Evolutionary conservation across 2,888 invertebrate species (phyloP).

Genomic region (Crioceris asparagi): DNA sequence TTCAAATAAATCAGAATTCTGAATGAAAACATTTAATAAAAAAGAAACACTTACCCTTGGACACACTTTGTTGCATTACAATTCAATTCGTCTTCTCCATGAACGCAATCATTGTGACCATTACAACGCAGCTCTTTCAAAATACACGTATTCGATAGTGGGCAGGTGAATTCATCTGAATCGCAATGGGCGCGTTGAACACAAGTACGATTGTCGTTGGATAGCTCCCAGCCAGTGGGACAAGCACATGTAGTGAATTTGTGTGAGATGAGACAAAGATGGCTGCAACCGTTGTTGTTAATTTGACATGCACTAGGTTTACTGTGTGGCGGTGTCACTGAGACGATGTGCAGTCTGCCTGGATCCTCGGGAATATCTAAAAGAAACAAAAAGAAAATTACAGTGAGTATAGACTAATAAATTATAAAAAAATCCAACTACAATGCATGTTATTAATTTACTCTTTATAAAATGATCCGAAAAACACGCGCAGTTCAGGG

Average conservation of each 20-base stretch:
- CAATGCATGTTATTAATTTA: background rate
- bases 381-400: slow-evolving; percentile 6
- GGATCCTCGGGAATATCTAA: slow-evolving; percentile 27
- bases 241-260: slow-evolving; percentile 45
- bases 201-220: slow-evolving; percentile 47
- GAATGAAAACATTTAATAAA: no score
- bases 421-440: slow-evolving; percentile 2
- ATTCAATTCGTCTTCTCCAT: slow-evolving; percentile 35
- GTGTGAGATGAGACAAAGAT: slow-evolving; percentile 53
- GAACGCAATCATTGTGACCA: slow-evolving; percentile 30
- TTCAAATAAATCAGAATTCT: no score
- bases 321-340: slow-evolving; percentile 35
- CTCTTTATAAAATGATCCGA: no score
- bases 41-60: background rate
- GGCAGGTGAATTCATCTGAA: slow-evolving; percentile 35
- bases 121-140: slow-evolving; percentile 29
- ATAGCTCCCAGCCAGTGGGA: slow-evolving; percentile 52
- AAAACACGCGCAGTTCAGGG: no score
- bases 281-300: slow-evolving; percentile 55
- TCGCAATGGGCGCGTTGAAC: slow-evolving; percentile 41
- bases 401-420: background rate
- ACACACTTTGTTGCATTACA: slow-evolving; percentile 22
- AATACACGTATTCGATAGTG: slow-evolving; percentile 40
- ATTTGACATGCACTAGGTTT: slow-evolving; percentile 48
- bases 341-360: slow-evolving; percentile 41